phyloP scores from a whole-genome alignment of 2,113 vertebrate genomes.

The Zosterops borbonicus region DNA sequence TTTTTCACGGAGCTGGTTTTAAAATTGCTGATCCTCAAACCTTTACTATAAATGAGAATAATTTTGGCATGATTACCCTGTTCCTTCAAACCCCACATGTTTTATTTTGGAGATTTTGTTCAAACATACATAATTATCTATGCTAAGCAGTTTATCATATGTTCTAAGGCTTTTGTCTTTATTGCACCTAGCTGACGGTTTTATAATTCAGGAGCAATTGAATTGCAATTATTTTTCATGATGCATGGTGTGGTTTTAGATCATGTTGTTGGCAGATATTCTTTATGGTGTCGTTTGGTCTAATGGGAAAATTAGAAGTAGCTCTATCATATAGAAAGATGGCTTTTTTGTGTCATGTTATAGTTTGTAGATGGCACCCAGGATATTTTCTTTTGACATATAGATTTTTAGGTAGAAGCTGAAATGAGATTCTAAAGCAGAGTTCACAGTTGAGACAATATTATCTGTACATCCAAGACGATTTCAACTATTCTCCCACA shows the following conservation, averaged over 20 bases:
- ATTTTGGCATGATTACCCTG: constrained; percentile 39
- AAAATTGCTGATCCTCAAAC: constrained; percentile 44
- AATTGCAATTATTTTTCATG: constrained; percentile 80
- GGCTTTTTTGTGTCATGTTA: constrained; percentile 67
- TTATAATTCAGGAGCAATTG: constrained; percentile 78
- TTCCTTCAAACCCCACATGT: constrained; percentile 42
- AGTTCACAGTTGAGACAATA: constrained; percentile 11
- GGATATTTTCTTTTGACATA: constrained; percentile 59
- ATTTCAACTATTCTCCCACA: constrained; percentile 12
- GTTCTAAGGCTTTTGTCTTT: constrained; percentile 64
- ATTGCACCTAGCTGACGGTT: constrained; percentile 69
- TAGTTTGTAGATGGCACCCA: constrained; percentile 58
- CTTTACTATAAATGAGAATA: constrained; percentile 39
- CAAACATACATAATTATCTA: constrained; percentile 70
- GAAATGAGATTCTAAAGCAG: constrained; percentile 54
- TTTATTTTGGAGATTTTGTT: constrained; percentile 65
- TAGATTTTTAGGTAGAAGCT: constrained; percentile 60
- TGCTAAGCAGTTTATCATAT: constrained; percentile 70
- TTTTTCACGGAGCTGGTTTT: background rate
- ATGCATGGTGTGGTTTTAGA: constrained; percentile 75
- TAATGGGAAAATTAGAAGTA: constrained; percentile 79
- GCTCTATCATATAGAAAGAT: constrained; percentile 66
- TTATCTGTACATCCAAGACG: constrained; percentile 4
- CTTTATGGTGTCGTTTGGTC: constrained; percentile 72
- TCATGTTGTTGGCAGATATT: constrained; percentile 75